Conservation (phyloP, 2,797 vertebrate genomes). For the Linurgus olivaceus region DNA sequence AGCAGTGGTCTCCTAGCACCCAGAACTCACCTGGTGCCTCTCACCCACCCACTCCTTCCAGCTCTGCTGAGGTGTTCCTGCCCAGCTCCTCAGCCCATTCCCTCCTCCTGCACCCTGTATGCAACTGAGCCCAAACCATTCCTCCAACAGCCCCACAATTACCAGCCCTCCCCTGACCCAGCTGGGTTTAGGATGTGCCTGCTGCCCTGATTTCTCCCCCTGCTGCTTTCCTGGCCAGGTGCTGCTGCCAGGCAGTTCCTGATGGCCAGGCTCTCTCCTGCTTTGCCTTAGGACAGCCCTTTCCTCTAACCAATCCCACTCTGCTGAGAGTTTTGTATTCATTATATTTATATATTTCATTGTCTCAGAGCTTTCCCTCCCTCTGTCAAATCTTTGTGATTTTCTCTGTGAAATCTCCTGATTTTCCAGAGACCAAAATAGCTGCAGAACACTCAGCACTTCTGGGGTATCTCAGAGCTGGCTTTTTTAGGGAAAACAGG, state of each 20-base stretch:
- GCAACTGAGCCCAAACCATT: not conserved
- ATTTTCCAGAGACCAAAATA: not conserved
- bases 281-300: not conserved
- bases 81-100: rapidly evolving
- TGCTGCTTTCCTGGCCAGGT: not conserved
- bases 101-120: not conserved
- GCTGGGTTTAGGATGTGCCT: not conserved
- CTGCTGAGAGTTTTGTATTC: not conserved
- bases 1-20: not conserved
- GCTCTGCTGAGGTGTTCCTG: not conserved
- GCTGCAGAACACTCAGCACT: not conserved
- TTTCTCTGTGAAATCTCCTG: not conserved
- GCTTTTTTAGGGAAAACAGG: not conserved
- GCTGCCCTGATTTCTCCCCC: not conserved
- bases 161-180: not conserved
- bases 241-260: not conserved
- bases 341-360: not conserved
- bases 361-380: not conserved
- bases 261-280: not conserved
- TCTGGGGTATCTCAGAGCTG: not conserved
- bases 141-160: rapidly evolving
- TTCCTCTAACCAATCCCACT: no score
- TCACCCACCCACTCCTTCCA: rapidly evolving
- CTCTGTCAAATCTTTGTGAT: not conserved
- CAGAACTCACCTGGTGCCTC: not conserved